These are phyloP conservation scores for Neotoxoptera formosana DNA, from an alignment of 1,140 invertebrate genomes.

Conservation along the genomic window DNA sequence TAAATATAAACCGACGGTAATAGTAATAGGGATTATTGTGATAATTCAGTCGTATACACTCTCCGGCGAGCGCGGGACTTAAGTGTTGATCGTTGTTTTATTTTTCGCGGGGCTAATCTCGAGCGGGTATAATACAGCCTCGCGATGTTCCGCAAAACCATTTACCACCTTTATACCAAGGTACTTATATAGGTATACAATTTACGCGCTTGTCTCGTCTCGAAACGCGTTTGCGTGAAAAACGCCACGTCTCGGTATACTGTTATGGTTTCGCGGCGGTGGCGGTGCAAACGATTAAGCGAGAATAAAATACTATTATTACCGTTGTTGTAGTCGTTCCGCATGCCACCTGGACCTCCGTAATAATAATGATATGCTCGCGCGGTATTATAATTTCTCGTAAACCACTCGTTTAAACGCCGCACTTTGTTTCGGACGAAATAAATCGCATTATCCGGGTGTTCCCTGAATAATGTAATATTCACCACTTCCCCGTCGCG, in stretches of 20 bases:
- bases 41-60: background rate
- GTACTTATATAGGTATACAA: background rate
- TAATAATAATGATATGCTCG: background rate
- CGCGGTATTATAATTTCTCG: background rate
- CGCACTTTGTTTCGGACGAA: background rate
- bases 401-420: background rate
- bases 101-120: background rate
- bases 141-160: background rate
- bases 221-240: background rate
- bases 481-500: background rate
- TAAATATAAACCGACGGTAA: background rate
- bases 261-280: background rate
- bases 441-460: slow-evolving; percentile 13
- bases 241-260: background rate
- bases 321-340: background rate
- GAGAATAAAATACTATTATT: background rate
- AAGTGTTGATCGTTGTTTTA: background rate
- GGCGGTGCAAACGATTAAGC: background rate
- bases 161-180: no score
- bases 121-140: background rate
- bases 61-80: background rate
- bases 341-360: background rate
- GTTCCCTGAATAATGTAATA: background rate
- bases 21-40: background rate
- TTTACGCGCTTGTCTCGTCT: background rate